phyloP scores from a whole-genome alignment of 2,113 vertebrate genomes.

The Percopsis transmontana region DNA sequence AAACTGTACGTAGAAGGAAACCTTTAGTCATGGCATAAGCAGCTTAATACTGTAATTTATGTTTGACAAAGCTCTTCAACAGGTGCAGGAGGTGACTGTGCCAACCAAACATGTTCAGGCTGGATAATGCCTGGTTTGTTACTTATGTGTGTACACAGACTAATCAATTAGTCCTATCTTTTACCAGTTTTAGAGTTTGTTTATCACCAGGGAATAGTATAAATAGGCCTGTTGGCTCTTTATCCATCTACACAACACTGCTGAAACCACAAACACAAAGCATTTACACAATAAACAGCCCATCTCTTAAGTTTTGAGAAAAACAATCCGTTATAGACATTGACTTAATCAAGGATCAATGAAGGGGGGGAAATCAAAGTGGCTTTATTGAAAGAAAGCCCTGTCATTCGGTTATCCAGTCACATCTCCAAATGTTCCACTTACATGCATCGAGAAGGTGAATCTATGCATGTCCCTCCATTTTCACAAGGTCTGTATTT shows the following conservation, averaged over 20 bases:
- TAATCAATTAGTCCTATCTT: constrained; percentile 31
- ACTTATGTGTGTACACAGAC: background rate
- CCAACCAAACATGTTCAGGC: constrained; percentile 50
- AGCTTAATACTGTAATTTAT: constrained; percentile 41
- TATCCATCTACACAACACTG: background rate
- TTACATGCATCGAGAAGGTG: constrained; percentile 79
- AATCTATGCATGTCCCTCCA: constrained; percentile 80
- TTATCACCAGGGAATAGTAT: constrained; percentile 9
- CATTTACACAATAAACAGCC: background rate
- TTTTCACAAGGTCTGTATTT: constrained; percentile 78
- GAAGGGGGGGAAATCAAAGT: background rate
- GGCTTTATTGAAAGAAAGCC: constrained; percentile 3
- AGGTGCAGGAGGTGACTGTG: constrained; percentile 65
- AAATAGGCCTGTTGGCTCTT: background rate
- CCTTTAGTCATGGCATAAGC: constrained; percentile 11
- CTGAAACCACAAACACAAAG: background rate
- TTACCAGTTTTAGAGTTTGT: constrained; percentile 15
- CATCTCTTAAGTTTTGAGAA: background rate
- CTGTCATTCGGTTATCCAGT: background rate
- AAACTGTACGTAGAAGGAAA: constrained; percentile 1
- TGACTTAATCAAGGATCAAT: background rate
- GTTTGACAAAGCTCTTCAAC: constrained; percentile 55
- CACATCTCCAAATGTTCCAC: constrained; percentile 48
- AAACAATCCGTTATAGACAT: background rate
- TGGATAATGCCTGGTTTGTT: constrained; percentile 10